Evolutionary conservation across 2,113 vertebrate genomes (phyloP).

Genomic region (Leptobrachium leishanense): DNA sequence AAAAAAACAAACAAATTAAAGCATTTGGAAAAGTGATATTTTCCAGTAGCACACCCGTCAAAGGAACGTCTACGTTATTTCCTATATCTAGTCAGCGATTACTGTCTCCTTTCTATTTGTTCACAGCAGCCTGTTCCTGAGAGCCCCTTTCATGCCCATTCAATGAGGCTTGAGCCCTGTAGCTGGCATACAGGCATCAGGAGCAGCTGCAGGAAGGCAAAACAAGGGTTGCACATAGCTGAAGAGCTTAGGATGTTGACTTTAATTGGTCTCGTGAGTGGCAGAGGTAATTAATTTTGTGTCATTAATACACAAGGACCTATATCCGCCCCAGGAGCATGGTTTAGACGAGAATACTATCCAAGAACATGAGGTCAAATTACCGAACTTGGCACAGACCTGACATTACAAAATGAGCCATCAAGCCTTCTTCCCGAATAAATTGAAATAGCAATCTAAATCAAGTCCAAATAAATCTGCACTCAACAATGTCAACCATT

Average conservation of each 20-base stretch:
- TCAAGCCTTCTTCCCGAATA: too few relatives aligned
- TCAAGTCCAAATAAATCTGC: too few relatives aligned
- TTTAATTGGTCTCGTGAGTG: conserved; percentile 34
- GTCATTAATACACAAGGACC: conserved; percentile 27
- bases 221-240: conserved; percentile 10
- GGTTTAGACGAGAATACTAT: neutral
- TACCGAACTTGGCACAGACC: neutral
- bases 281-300: conserved; percentile 34
- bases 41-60: neutral
- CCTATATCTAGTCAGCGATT: neutral
- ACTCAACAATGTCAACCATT: too few relatives aligned
- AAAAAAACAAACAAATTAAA: too few relatives aligned
- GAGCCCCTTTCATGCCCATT: conserved; percentile 23
- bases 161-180: neutral
- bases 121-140: conserved; percentile 22
- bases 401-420: neutral
- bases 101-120: conserved; percentile 12
- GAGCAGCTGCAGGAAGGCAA: conserved; percentile 44
- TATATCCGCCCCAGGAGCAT: conserved; percentile 20
- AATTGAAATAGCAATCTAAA: too few relatives aligned
- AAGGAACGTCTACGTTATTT: neutral
- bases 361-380: conserved; percentile 10
- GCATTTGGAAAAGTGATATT: too few relatives aligned
- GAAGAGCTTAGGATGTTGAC: conserved; percentile 34
- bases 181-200: conserved; percentile 23